These are phyloP conservation scores for Mycteria americana DNA, from an alignment of 2,797 vertebrate species.

Conservation along the genomic window DNA sequence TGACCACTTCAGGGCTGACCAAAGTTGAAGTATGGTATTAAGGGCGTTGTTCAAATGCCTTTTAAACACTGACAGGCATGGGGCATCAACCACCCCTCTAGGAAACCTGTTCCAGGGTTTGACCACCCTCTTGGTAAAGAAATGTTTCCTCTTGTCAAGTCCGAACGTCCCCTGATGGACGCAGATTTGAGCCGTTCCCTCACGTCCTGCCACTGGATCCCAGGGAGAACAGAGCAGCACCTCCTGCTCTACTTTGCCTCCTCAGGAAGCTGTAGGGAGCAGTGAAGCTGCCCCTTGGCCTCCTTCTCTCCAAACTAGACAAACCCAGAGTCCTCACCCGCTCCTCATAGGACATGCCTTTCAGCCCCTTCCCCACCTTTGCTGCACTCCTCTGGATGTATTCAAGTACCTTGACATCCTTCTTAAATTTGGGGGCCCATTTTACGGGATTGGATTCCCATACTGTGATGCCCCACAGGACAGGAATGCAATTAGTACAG, in stretches of 20 bases:
- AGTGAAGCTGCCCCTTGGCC: not conserved
- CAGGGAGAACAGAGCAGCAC: not conserved
- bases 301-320: not conserved
- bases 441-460: not conserved
- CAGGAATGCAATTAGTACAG: not conserved
- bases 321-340: not conserved
- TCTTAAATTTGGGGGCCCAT: not conserved
- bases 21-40: not conserved
- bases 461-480: not conserved
- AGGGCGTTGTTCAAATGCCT: too few relatives aligned
- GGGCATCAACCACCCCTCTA: not conserved
- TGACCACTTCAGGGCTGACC: not conserved
- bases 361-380: not conserved
- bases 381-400: too few relatives aligned
- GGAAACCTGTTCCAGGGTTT: not conserved
- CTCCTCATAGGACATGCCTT: not conserved
- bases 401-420: too few relatives aligned
- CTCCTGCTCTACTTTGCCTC: too few relatives aligned
- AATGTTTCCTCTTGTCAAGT: not conserved
- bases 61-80: too few relatives aligned
- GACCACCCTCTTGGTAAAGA: too few relatives aligned
- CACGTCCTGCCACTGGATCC: not conserved
- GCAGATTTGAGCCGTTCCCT: not conserved
- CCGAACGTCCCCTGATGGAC: not conserved
- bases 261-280: not conserved